phyloP scores from a whole-genome alignment of 2,113 vertebrate genomes.

The Notothenia rossii region DNA sequence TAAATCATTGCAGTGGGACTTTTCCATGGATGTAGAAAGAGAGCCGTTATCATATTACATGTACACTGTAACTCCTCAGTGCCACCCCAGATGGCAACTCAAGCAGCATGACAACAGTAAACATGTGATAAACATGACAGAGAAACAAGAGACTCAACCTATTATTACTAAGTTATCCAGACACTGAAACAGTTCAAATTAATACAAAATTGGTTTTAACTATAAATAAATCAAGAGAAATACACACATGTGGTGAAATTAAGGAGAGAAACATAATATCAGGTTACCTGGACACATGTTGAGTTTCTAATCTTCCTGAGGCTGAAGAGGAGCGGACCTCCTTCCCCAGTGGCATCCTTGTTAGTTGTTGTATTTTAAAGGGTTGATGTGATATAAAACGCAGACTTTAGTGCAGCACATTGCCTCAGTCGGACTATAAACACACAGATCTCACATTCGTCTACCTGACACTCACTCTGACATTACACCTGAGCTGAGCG shows the following conservation, averaged over 20 bases:
- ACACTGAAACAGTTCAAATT: slow-evolving; percentile 14
- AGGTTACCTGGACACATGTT: slow-evolving; percentile 80
- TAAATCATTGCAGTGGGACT: slow-evolving; percentile 12
- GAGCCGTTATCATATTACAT: slow-evolving; percentile 9
- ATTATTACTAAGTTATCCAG: background rate
- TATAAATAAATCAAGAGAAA: background rate
- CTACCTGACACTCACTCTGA: slow-evolving; percentile 72
- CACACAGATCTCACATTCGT: slow-evolving; percentile 51
- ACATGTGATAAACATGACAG: slow-evolving; percentile 59
- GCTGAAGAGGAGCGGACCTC: slow-evolving; percentile 80
- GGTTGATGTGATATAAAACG: slow-evolving; percentile 8
- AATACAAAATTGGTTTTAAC: background rate
- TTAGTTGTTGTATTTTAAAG: slow-evolving; percentile 2
- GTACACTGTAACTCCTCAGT: slow-evolving; percentile 14
- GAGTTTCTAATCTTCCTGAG: slow-evolving; percentile 82
- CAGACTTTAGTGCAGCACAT: slow-evolving; percentile 19
- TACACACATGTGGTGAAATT: background rate
- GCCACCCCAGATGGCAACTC: slow-evolving; percentile 23
- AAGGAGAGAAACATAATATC: slow-evolving; percentile 11
- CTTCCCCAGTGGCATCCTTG: slow-evolving; percentile 66
- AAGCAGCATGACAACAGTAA: slow-evolving; percentile 81
- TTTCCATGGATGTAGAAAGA: background rate
- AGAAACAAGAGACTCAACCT: slow-evolving; percentile 26
- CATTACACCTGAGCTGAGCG: slow-evolving; percentile 68
- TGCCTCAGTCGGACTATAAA: slow-evolving; percentile 23